Evolutionary conservation across 2,113 vertebrate species (phyloP), one percentile per base, ranked within the genome.

Genomic region (Tachycineta bicolor): DNA sequence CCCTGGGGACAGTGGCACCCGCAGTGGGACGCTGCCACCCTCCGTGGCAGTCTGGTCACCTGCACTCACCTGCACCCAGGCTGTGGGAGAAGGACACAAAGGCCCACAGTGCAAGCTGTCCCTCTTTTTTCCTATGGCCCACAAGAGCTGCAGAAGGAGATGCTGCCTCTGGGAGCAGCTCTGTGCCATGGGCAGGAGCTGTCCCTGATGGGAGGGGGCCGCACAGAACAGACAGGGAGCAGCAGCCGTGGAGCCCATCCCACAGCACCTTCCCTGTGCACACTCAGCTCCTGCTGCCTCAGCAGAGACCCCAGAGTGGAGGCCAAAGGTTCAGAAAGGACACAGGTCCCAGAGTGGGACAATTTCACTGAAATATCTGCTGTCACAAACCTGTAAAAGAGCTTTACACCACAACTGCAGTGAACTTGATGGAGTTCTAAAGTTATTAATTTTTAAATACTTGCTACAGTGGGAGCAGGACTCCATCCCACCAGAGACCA

Each of bases 51-150:
- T 50, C 50, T 9, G 37, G 19, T 33, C 19, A 25, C 44, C 62
- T 22, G 29, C 19, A 23, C 43, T n/a, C 13, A 22, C 18, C 70
- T 20, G 21, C 22, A 33, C 25, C 23, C 0, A 0, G 15, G 34
- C 56, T 68, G 49, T 11, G 20, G 41, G 10, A 62, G 25, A 58
- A 77, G 29, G 12, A 29, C 60, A 50, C 31, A 1, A 3, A 49
- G 13, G 24, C 17, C 1, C 1, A 43, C 0, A 0, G 25, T 47
- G 14, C 1, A 7, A 26, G 37, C 24, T 13, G 14, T n/a, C 5
- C 37, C 31, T 50, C 37, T 15, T 13, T 25, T 23, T 29, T 11
- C 21, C 55, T 1, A 0, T 2, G 34, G 33, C 33, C 41, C 59
- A 47, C 34, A 4, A 34, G 71, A 69, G 34, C 55, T 67, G 39